These are phyloP conservation scores for Protobothrops mucrosquamatus DNA, from an alignment of 2,113 vertebrate species.

Conservation along the genomic window DNA sequence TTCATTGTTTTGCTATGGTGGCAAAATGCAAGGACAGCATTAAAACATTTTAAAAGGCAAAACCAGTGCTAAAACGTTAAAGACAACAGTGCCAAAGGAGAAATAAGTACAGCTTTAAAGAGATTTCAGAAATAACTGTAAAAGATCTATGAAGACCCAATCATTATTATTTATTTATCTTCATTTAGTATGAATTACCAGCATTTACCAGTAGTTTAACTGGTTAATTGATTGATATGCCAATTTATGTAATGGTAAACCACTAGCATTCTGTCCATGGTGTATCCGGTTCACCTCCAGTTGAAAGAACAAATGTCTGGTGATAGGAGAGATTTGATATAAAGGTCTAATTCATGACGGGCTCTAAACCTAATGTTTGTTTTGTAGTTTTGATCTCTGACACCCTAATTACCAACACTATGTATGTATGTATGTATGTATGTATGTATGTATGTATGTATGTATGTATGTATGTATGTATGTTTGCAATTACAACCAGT, in stretches of 20 bases:
- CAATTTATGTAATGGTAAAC: neutral
- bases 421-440: neutral
- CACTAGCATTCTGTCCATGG: neutral
- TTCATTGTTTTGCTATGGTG: neutral
- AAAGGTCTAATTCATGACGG: neutral
- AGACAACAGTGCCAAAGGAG: neutral
- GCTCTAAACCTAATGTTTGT: neutral
- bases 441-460: neutral
- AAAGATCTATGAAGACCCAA: neutral
- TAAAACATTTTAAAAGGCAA: no score
- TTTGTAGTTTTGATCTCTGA: neutral
- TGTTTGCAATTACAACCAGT: neutral
- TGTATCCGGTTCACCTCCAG: neutral
- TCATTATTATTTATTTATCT: neutral
- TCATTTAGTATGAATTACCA: neutral
- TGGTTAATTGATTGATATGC: neutral
- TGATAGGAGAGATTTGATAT: neutral
- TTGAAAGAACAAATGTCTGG: neutral
- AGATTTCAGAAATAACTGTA: neutral
- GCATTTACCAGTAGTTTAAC: neutral
- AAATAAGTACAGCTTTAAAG: neutral
- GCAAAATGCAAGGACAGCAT: no score
- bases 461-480: no score
- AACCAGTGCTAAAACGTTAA: neutral
- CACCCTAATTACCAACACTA: neutral